These are phyloP conservation scores for Noctilio leporinus DNA, from an alignment of 2,113 vertebrate species.

Conservation along the genomic window DNA sequence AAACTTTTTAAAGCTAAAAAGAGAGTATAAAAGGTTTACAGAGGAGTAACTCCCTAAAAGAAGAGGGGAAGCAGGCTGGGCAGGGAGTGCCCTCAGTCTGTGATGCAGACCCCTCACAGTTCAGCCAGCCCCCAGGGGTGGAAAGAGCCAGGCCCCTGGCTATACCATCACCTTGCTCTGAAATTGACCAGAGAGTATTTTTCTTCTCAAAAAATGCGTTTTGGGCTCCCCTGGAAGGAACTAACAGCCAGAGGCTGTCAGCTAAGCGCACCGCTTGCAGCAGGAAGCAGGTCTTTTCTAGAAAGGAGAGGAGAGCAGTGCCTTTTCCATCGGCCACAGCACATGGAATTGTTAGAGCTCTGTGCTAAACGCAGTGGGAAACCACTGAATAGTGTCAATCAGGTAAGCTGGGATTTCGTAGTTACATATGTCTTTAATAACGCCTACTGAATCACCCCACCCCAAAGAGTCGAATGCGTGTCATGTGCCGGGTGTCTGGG, in stretches of 20 bases:
- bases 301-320: not conserved
- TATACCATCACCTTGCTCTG: not conserved
- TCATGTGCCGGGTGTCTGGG: not conserved
- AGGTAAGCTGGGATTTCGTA: not conserved
- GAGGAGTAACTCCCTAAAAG: not conserved
- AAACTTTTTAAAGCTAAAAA: not conserved
- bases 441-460: slow-evolving; percentile 1
- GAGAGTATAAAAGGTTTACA: not conserved
- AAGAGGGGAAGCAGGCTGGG: too few relatives aligned
- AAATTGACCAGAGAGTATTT: not conserved
- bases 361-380: not conserved
- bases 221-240: not conserved
- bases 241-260: not conserved
- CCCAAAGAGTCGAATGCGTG: not conserved
- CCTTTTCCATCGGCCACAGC: not conserved
- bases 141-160: not conserved
- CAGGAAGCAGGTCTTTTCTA: not conserved
- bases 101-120: not conserved
- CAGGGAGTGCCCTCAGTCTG: too few relatives aligned
- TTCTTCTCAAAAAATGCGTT: not conserved
- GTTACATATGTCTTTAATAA: not conserved
- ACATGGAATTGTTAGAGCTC: not conserved
- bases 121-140: not conserved
- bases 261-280: not conserved
- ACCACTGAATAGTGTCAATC: not conserved